phyloP scores from a whole-genome alignment of 2,113 vertebrate genomes.

The Bambusicola thoracicus region DNA sequence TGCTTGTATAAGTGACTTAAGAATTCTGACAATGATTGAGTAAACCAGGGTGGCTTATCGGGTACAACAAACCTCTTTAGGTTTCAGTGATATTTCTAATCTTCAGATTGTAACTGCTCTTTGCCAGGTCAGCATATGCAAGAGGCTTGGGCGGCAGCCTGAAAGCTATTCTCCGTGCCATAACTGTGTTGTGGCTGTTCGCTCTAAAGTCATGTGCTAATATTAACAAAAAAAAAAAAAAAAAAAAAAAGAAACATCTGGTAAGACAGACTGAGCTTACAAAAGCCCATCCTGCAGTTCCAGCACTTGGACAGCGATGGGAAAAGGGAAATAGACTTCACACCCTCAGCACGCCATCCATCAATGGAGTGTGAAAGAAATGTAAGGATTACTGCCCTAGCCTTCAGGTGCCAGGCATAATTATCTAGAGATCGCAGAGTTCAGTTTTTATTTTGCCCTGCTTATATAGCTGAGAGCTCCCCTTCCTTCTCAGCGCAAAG shows the following conservation, averaged over 20 bases:
- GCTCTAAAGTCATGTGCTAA: background rate
- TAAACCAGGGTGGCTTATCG: background rate
- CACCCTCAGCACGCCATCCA: conserved; percentile 22
- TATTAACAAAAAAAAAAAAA: background rate
- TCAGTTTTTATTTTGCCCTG: conserved; percentile 16
- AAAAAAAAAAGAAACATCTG: background rate
- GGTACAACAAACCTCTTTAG: background rate
- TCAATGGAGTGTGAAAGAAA: conserved; percentile 61
- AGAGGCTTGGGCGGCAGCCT: background rate
- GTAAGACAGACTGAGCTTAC: background rate
- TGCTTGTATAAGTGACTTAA: background rate
- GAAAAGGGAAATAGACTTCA: conserved; percentile 24
- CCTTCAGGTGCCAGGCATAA: conserved; percentile 39
- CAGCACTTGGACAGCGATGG: conserved; percentile 58
- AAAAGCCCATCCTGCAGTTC: conserved; percentile 21
- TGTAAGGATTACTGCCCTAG: conserved; percentile 14
- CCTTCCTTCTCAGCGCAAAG: background rate
- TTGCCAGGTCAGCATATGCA: background rate
- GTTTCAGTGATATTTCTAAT: background rate
- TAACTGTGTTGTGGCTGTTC: fast-evolving
- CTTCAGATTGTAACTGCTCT: background rate
- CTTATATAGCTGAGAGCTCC: background rate
- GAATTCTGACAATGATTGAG: background rate
- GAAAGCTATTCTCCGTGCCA: background rate
- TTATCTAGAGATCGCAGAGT: conserved; percentile 4